A percentile compares a stretch with the other conserved stretches of the same genome.
Conservation (phyloP, 2,888 invertebrate genomes). For the Elysia crispata region DNA sequence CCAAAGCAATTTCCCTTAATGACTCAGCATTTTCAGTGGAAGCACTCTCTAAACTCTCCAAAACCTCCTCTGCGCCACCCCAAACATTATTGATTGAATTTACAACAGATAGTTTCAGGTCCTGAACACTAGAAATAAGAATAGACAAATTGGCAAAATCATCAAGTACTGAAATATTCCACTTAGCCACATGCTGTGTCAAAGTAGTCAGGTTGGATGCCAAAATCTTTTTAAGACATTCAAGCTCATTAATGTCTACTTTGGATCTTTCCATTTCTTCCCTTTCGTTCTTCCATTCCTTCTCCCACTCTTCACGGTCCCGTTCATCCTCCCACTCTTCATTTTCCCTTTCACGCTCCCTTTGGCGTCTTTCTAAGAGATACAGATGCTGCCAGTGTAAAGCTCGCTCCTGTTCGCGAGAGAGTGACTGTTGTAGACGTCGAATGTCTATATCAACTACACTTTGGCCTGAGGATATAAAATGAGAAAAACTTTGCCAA, state of each 20-base stretch:
- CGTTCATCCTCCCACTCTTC: slow-evolving; percentile 47
- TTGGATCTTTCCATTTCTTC: background rate
- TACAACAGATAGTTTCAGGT: slow-evolving; percentile 48
- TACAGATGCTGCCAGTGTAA: slow-evolving; percentile 53
- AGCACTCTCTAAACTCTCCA: slow-evolving; percentile 23
- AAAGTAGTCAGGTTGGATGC: slow-evolving; percentile 42
- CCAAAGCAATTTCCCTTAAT: no score
- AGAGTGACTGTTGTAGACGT: slow-evolving; percentile 47
- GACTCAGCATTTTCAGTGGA: no score
- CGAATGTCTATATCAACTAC: slow-evolving; percentile 42
- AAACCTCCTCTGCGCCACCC: slow-evolving; percentile 40
- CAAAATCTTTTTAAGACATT: slow-evolving; percentile 41
- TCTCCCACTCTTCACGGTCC: slow-evolving; percentile 38
- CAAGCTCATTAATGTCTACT: slow-evolving; percentile 2
- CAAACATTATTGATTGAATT: slow-evolving; percentile 48
- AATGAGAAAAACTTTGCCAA: no score
- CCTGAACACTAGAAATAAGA: slow-evolving; percentile 48
- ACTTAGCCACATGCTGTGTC: slow-evolving; percentile 33
- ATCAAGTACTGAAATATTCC: slow-evolving; percentile 47
- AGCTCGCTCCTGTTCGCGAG: slow-evolving; percentile 49
- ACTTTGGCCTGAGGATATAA: no score
- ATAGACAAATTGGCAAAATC: slow-evolving; percentile 48
- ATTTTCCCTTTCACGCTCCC: slow-evolving; percentile 44
- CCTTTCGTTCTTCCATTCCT: slow-evolving; percentile 28
- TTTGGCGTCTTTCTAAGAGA: slow-evolving; percentile 43